Conservation (phyloP, 2,113 vertebrate genomes). For the Alligator sinensis region DNA sequence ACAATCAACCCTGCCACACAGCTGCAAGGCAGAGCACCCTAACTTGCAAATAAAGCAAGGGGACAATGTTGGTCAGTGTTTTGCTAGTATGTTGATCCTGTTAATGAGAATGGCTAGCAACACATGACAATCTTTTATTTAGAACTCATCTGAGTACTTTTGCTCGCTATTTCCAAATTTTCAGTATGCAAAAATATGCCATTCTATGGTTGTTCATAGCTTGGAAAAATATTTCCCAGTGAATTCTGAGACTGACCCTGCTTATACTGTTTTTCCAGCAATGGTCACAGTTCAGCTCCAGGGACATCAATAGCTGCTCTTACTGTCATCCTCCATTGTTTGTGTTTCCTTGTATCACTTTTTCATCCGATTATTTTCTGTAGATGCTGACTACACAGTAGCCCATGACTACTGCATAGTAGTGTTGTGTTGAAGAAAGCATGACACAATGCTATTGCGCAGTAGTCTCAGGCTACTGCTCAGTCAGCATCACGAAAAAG, state of each 20-base stretch:
- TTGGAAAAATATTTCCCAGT: conserved; percentile 27
- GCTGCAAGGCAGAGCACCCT: no score
- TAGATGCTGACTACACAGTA: not conserved
- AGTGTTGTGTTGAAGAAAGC: no score
- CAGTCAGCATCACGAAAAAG: no score
- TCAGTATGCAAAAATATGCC: conserved; percentile 35
- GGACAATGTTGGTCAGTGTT: no score
- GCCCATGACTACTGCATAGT: no score
- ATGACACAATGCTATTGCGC: no score
- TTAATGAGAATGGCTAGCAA: not conserved
- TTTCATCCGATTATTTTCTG: conserved; percentile 45
- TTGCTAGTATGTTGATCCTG: not conserved
- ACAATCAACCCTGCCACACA: no score
- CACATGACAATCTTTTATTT: not conserved
- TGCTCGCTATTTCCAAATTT: conserved; percentile 36
- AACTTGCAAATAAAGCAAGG: no score
- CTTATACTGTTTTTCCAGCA: not conserved
- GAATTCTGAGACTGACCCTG: conserved; percentile 35
- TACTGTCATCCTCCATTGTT: conserved; percentile 17
- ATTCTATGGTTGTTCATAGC: conserved; percentile 22
- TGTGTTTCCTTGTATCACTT: conserved; percentile 13
- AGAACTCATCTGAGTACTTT: conserved; percentile 25
- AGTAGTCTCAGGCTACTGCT: no score
- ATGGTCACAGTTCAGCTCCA: not conserved
- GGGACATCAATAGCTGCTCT: conserved; percentile 27